Evolutionary conservation across 37 sponge, comb jelly and placozoan species (phyloP).

Genomic region (Eunapius fragilis): DNA sequence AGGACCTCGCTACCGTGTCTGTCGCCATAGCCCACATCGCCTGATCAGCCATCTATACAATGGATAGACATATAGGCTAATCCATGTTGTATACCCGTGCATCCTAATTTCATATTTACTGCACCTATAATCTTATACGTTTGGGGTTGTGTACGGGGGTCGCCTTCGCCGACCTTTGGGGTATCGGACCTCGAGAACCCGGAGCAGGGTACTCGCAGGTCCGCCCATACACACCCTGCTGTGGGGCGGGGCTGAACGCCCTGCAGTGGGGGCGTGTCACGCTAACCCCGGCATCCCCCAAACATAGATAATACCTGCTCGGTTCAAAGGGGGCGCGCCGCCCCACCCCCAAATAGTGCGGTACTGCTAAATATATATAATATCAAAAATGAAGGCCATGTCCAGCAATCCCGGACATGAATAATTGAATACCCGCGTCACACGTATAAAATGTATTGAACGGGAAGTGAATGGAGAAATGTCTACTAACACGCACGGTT

Average conservation of each 20-base stretch:
- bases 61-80: neutral
- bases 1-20: neutral
- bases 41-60: neutral
- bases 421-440: too few relatives aligned
- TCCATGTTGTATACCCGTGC: neutral
- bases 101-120: neutral
- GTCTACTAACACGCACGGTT: too few relatives aligned
- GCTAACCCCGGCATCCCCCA: neutral
- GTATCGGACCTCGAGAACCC: neutral
- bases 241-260: constrained; percentile 5
- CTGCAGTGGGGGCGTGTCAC: neutral
- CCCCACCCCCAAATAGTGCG: neutral
- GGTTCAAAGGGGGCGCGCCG: neutral
- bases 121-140: neutral
- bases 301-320: neutral
- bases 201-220: neutral
- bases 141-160: neutral
- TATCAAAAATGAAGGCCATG: too few relatives aligned
- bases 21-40: neutral
- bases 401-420: too few relatives aligned
- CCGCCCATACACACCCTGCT: neutral
- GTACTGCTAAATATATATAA: neutral
- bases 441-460: too few relatives aligned
- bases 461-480: too few relatives aligned
- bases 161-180: neutral